A percentile compares a stretch with the other conserved stretches of the same genome.
These are phyloP conservation scores for Cepaea nemoralis DNA, from an alignment of 1,140 invertebrate species.

Conservation along the genomic window DNA sequence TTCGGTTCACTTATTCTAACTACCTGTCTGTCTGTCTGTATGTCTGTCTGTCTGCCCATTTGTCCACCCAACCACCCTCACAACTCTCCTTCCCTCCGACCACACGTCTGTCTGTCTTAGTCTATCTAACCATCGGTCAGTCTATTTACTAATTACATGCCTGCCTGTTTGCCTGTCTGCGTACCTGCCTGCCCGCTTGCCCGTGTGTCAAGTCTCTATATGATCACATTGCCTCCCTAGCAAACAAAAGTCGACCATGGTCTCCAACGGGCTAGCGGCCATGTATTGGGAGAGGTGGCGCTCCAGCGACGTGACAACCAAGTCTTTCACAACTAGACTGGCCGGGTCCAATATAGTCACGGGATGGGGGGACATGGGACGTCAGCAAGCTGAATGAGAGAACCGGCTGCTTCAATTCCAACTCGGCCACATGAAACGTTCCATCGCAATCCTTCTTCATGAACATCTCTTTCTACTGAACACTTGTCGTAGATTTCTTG, in stretches of 20 bases:
- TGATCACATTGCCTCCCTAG: no score
- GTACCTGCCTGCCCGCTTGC: no score
- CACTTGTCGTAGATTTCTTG: background rate
- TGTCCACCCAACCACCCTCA: no score
- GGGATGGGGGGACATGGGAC: background rate
- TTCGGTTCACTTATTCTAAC: no score
- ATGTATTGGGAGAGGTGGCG: background rate
- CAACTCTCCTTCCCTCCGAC: no score
- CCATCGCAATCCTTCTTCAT: background rate
- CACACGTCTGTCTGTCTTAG: no score
- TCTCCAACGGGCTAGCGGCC: background rate
- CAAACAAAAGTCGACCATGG: constrained; percentile 1
- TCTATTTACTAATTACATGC: no score
- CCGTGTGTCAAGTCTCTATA: no score
- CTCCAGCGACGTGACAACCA: background rate
- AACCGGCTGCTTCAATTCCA: background rate
- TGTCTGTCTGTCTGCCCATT: no score
- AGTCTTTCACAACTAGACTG: background rate
- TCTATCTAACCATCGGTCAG: no score
- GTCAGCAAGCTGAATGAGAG: background rate
- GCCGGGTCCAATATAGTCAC: background rate
- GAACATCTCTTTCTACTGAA: background rate
- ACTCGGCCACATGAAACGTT: background rate
- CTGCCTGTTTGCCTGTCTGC: no score
- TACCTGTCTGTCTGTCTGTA: no score